Percentiles rank a stretch among this genome's conserved stretches.
Evolutionary conservation across 2,113 vertebrate genomes (phyloP).

Genomic region (Mustela nigripes): DNA sequence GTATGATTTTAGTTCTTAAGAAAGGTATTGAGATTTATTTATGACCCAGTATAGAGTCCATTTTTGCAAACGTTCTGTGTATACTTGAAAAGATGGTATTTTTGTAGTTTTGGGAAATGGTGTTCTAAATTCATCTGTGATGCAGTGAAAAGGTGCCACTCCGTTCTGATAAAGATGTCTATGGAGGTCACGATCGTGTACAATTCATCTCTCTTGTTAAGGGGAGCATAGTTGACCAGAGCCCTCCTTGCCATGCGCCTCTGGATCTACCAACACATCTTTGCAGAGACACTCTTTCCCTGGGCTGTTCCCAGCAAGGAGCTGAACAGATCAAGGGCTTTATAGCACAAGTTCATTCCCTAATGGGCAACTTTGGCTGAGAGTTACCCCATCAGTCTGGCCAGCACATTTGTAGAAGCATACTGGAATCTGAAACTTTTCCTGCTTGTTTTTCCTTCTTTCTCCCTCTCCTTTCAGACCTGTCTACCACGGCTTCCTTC

Average conservation of each 20-base stretch:
- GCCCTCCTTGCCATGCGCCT: neutral
- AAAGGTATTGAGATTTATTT: conserved; percentile 21
- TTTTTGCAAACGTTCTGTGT: neutral
- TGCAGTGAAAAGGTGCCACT: neutral
- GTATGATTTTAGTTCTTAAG: neutral
- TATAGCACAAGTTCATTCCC: neutral
- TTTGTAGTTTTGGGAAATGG: neutral
- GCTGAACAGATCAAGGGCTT: neutral
- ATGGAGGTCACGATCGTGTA: neutral
- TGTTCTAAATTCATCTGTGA: neutral
- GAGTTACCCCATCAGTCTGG: neutral
- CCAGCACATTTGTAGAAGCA: neutral
- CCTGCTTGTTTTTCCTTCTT: neutral
- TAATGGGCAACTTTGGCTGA: neutral
- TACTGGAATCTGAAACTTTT: neutral
- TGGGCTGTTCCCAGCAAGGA: neutral
- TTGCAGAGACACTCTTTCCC: neutral
- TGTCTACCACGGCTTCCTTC: neutral
- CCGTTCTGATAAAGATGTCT: neutral
- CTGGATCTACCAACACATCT: neutral
- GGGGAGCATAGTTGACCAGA: neutral
- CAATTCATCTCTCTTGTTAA: neutral
- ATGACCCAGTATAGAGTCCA: neutral
- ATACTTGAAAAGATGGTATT: neutral
- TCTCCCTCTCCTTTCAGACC: neutral